Conservation (phyloP, 2,797 vertebrate genomes). For the Myotis vivesi region DNA sequence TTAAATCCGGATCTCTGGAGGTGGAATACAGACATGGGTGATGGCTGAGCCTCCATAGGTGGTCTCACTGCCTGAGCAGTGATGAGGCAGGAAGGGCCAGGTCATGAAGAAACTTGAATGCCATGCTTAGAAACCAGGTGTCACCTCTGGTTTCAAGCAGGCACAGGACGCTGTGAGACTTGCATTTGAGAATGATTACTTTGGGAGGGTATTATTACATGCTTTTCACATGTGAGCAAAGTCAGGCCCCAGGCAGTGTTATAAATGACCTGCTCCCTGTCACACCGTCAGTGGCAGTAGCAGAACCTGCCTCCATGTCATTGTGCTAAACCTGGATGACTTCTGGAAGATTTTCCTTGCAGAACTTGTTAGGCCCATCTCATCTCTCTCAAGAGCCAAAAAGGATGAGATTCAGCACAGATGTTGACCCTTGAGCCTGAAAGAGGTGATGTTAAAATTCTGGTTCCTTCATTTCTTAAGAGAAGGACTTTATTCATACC, state of each 20-base stretch:
- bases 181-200: not conserved
- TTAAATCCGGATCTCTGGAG: not conserved
- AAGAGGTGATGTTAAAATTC: not conserved
- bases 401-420: not conserved
- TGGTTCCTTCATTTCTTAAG: not conserved
- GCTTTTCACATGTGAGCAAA: not conserved
- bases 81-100: not conserved
- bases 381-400: not conserved
- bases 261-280: not conserved
- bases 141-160: not conserved
- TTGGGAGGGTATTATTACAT: not conserved
- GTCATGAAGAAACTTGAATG: not conserved
- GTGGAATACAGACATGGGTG: not conserved
- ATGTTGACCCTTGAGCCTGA: not conserved
- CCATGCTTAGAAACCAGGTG: not conserved
- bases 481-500: not conserved
- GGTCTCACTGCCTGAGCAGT: no score
- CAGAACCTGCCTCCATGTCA: not conserved
- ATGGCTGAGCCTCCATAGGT: rapidly evolving
- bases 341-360: not conserved
- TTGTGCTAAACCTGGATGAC: not conserved
- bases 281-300: not conserved
- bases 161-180: not conserved
- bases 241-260: not conserved
- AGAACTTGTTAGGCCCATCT: not conserved